phyloP scores from a whole-genome alignment of 2,113 vertebrate species.

The Anolis carolinensis region DNA sequence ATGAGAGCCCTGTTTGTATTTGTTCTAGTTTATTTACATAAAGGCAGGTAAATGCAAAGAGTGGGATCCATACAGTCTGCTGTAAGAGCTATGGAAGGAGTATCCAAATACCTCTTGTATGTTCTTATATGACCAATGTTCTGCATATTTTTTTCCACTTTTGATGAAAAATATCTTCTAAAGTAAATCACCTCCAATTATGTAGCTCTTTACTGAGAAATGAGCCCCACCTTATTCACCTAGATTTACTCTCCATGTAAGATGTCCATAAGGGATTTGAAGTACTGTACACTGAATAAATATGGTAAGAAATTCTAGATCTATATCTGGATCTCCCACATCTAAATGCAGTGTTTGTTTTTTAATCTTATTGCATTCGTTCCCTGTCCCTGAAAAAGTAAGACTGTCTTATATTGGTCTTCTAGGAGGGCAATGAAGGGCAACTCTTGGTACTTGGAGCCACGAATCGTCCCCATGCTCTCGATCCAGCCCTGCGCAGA shows the following conservation, averaged over 20 bases:
- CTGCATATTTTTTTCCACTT: background rate
- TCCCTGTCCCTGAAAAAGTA: background rate
- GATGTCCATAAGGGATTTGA: too few relatives aligned
- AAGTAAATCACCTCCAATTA: background rate
- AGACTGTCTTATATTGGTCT: background rate
- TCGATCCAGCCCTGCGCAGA: constrained; percentile 90
- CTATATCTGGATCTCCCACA: background rate
- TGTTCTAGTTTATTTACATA: background rate
- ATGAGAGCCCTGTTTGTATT: background rate
- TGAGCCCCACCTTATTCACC: background rate
- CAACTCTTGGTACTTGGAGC: constrained; percentile 92
- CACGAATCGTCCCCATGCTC: constrained; percentile 91
- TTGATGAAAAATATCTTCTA: background rate
- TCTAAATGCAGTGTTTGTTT: background rate
- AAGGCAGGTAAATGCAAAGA: background rate
- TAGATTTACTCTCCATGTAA: background rate
- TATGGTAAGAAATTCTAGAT: background rate
- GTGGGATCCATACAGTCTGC: background rate
- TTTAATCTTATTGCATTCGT: too few relatives aligned
- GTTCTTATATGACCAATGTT: background rate
- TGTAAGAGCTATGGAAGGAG: background rate
- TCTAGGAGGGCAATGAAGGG: constrained; percentile 88
- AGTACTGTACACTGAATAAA: background rate
- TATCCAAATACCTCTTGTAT: background rate
- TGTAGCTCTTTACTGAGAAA: background rate